Evolutionary conservation across 2,797 vertebrate species (phyloP).

Genomic region (Hydrocynus forskahlii): DNA sequence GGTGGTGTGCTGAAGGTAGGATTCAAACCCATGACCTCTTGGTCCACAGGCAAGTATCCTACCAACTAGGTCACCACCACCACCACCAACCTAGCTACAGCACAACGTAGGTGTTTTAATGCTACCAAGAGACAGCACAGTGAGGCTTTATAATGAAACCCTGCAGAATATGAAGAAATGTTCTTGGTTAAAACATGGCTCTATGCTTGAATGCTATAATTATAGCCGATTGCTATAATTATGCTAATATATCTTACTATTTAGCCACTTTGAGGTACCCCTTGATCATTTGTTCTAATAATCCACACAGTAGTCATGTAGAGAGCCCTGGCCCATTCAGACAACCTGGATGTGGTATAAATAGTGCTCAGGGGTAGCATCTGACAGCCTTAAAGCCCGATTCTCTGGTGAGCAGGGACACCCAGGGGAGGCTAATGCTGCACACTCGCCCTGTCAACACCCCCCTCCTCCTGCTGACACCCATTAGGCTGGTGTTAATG

Average conservation of each 20-base stretch:
- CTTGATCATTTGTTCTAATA: background rate
- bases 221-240: background rate
- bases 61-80: too few species aligned
- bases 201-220: background rate
- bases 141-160: background rate
- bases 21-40: too few species aligned
- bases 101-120: background rate
- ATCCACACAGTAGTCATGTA: background rate
- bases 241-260: constrained; percentile 1
- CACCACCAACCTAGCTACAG: too few species aligned
- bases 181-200: background rate
- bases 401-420: constrained; percentile 5
- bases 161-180: background rate
- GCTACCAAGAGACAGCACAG: background rate
- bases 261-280: background rate
- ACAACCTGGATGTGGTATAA: constrained; percentile 25
- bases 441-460: constrained; percentile 45
- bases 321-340: background rate
- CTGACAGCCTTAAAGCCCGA: constrained; percentile 17
- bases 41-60: too few species aligned
- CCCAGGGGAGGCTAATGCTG: constrained; percentile 27
- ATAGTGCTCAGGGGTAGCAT: constrained; percentile 12
- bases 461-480: constrained; percentile 42
- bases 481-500: constrained; percentile 55
- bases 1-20: too few species aligned